Base-by-base conservation (phyloP, 2,888 invertebrate species). In the Aphidius colemani region DNA sequence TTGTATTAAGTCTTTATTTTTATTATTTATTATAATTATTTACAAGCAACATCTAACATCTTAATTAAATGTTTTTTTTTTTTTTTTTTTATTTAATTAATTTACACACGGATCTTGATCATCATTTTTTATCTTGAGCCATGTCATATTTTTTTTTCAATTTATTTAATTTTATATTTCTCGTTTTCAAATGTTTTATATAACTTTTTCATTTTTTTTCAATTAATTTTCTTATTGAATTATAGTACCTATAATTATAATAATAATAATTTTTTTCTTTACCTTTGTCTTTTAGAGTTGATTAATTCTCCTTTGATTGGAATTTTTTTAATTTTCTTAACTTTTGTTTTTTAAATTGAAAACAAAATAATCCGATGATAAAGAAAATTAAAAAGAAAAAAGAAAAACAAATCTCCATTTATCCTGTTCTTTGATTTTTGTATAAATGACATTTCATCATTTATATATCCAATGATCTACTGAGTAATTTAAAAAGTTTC, bases 1-100 rank as follows among this genome's bases (percentile, higher is more conserved):
- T 66, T 49, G 72, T 75, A 76, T 73, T 73, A 75, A 74, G 74
- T 76, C 71, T 67, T 66, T 67, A 59, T 63, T 67, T 62, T 64
- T 69, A 61, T 67, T 60, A 65, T 69, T 18, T 9, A 44, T 60
- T 49, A 18, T 66, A 66, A 73, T 18, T 75, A 78, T 78, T 72
- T 78, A 78, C 78, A 78, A 76, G 75, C 77, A 78, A 78, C 77
- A 76, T 78, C 78, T 76, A 77, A 77, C 75, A 76, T 74, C 72
- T 70, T 74, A 73, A 69, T 70, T 71, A 73, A 76, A 75, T 67
- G 67, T 69, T 72, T 68, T 69, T 71, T 67, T 65, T 69, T n/a
- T n/a, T n/a, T n/a, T 66, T 67, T 70, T 71, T 60, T 59, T 57
- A 63, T 66, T 48, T 48, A 53, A 48, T 55, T 59, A 48, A 53